Conservation (phyloP, 2,113 vertebrate genomes). For the Halichoeres trimaculatus region DNA sequence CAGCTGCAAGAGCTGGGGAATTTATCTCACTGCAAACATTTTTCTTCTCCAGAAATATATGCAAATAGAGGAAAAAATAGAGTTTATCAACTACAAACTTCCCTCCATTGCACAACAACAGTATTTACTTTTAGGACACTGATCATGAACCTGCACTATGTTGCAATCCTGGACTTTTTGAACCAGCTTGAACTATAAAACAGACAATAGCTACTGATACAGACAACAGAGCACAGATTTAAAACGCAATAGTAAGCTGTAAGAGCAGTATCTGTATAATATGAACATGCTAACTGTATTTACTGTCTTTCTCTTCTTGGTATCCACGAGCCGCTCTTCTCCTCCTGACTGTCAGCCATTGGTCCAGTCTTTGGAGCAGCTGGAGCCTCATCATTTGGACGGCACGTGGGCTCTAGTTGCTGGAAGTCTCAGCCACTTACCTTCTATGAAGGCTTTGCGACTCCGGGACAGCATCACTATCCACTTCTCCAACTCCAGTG, state of each 20-base stretch:
- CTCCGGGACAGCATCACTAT: constrained; percentile 61
- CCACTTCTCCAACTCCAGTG: constrained; percentile 51
- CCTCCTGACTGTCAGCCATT: constrained; percentile 53
- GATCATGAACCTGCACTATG: not conserved
- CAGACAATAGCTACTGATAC: not conserved
- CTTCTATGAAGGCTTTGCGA: constrained; percentile 47
- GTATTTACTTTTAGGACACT: constrained; percentile 14
- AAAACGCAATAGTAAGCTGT: too few species aligned
- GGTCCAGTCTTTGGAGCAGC: constrained; percentile 25
- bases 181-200: constrained; percentile 29
- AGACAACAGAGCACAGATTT: not conserved
- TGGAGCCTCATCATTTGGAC: constrained; percentile 17
- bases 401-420: constrained; percentile 62
- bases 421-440: constrained; percentile 41
- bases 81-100: not conserved
- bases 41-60: too few species aligned
- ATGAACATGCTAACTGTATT: constrained; percentile 31
- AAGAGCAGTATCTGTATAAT: not conserved
- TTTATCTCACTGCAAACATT: too few species aligned
- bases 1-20: too few species aligned
- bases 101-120: constrained; percentile 28
- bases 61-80: too few species aligned
- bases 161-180: constrained; percentile 26
- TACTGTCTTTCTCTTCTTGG: constrained; percentile 15
- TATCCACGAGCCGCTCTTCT: constrained; percentile 34